Percentiles rank a stretch among this genome's conserved stretches.
Conservation (phyloP, 2,113 vertebrate species). For the Lophius piscatorius region DNA sequence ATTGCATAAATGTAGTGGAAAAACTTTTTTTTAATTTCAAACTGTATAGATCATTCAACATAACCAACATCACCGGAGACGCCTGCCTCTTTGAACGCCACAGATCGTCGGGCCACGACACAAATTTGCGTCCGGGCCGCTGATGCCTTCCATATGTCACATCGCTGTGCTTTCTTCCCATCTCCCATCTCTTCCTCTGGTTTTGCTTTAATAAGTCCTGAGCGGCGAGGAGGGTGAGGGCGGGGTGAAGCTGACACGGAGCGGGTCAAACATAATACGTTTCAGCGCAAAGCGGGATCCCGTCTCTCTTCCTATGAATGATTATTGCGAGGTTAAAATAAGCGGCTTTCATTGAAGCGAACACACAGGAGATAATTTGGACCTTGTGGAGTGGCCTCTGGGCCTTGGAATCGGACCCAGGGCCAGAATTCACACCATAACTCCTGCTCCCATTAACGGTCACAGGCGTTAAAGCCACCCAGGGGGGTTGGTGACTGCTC, state of each 20-base stretch:
- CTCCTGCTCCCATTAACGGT: slow-evolving; percentile 66
- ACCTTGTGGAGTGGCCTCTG: slow-evolving; percentile 33
- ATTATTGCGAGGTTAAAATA: slow-evolving; percentile 56
- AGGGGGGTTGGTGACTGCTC: slow-evolving; percentile 60
- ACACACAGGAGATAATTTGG: slow-evolving; percentile 64
- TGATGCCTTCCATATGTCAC: slow-evolving; percentile 82
- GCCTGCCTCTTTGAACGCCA: no score
- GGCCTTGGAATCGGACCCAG: slow-evolving; percentile 60
- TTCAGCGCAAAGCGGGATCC: slow-evolving; percentile 31
- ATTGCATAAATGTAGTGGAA: no score
- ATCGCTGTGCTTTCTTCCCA: slow-evolving; percentile 50
- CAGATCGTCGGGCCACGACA: slow-evolving; percentile 66
- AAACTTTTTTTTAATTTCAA: no score
- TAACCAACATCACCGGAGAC: no score
- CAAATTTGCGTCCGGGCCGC: slow-evolving; percentile 75
- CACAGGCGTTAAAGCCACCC: slow-evolving; percentile 54
- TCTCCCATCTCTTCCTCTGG: slow-evolving; percentile 66
- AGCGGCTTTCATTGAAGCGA: slow-evolving; percentile 60
- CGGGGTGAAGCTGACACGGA: slow-evolving; percentile 16
- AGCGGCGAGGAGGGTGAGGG: slow-evolving; percentile 40
- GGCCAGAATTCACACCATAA: slow-evolving; percentile 73
- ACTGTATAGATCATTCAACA: no score
- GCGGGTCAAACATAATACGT: slow-evolving; percentile 60
- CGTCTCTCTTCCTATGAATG: slow-evolving; percentile 29
- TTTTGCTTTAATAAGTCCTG: slow-evolving; percentile 59